phyloP scores from a whole-genome alignment of 2,888 invertebrate species.

The Dichetophora obliterata region DNA sequence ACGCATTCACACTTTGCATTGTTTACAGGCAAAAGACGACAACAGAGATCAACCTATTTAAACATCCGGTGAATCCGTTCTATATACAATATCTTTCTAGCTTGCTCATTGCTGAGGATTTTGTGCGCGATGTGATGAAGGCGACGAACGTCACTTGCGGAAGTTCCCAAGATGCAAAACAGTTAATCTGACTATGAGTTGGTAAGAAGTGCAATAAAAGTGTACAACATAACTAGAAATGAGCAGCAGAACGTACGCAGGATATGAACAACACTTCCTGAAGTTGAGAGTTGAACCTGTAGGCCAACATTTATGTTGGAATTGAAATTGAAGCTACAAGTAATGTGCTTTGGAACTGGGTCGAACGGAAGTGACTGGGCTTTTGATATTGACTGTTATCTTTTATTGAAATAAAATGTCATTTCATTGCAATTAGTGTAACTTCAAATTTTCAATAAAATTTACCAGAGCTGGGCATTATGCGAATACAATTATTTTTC shows the following conservation, averaged over 20 bases:
- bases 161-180: constrained; percentile 66
- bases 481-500: no score
- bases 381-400: no score
- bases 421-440: no score
- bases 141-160: constrained; percentile 51
- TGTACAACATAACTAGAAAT: not conserved
- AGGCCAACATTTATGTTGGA: no score
- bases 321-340: no score
- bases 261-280: not conserved
- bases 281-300: no score
- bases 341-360: no score
- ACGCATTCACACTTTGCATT: no score
- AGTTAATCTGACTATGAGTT: constrained; percentile 54
- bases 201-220: not conserved
- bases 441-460: not conserved
- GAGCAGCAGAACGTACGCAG: not conserved
- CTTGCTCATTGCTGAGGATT: not conserved
- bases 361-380: no score
- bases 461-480: no score
- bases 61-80: constrained; percentile 16
- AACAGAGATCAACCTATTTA: not conserved
- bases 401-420: no score
- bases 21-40: not conserved
- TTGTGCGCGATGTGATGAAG: not conserved
- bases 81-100: not conserved